These are phyloP conservation scores for Torymus texanus DNA, from an alignment of 2,888 invertebrate genomes.

Conservation along the genomic window DNA sequence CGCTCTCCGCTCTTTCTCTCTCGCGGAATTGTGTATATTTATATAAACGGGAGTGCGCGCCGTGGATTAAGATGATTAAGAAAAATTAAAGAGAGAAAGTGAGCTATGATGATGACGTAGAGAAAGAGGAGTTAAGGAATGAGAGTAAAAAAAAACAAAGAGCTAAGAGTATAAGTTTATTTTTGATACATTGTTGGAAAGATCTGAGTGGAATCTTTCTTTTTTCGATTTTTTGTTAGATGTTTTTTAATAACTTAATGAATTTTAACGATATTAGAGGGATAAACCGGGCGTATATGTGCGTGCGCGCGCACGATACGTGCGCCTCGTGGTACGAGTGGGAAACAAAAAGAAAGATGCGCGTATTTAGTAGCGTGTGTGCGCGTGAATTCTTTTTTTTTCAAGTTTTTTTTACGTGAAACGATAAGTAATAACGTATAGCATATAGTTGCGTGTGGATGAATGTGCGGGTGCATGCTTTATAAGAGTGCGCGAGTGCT, in stretches of 20 bases:
- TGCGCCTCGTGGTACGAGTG: no score
- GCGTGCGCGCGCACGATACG: constrained; percentile 52
- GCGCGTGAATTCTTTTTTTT: constrained; percentile 5
- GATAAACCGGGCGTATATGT: constrained; percentile 60
- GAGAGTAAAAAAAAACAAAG: constrained; percentile 59
- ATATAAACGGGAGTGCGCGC: constrained; percentile 47
- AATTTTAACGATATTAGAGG: constrained; percentile 72
- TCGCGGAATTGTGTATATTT: constrained; percentile 56
- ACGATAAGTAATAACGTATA: constrained; percentile 47
- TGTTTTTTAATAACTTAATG: constrained; percentile 73
- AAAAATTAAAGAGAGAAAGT: constrained; percentile 45
- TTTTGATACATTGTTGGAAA: constrained; percentile 75
- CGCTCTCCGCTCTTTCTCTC: constrained; percentile 46
- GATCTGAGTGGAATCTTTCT: constrained; percentile 71
- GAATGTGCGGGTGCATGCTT: constrained; percentile 12
- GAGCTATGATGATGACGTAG: constrained; percentile 40
- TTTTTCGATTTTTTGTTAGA: constrained; percentile 71
- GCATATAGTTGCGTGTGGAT: constrained; percentile 28
- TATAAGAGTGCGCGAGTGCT: no score
- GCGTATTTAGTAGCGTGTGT: not conserved
- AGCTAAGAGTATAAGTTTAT: constrained; percentile 73
- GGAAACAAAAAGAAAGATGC: constrained; percentile 55
- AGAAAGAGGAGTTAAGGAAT: constrained; percentile 50
- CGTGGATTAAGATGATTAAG: constrained; percentile 34
- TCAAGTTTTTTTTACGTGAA: constrained; percentile 63